phyloP scores from a whole-genome alignment of 2,797 vertebrate species.

The Adelosebastes latens region DNA sequence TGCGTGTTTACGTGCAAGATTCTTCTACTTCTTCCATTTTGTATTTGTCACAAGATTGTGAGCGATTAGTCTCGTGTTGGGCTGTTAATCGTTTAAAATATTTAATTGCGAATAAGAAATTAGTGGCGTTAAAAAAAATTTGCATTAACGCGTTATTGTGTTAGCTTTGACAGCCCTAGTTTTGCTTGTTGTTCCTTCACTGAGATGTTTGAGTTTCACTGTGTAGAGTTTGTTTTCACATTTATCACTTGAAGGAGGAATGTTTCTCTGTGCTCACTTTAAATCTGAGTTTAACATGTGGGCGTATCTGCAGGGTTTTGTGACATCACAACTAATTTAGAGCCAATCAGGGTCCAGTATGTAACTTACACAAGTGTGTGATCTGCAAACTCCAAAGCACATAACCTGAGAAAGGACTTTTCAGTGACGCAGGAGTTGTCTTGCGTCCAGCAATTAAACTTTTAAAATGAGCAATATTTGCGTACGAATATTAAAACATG shows the following conservation, averaged over 20 bases:
- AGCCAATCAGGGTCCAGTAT: background rate
- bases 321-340: background rate
- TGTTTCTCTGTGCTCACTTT: background rate
- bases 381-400: background rate
- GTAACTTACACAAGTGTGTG: no score
- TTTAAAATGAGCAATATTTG: background rate
- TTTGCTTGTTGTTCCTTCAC: background rate
- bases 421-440: no score
- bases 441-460: background rate
- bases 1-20: background rate
- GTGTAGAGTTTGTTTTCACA: background rate
- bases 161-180: no score
- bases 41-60: background rate
- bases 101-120: no score
- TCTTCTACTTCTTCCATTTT: background rate
- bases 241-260: background rate
- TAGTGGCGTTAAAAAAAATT: no score
- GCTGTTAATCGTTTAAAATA: no score
- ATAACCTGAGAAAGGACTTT: background rate
- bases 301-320: background rate
- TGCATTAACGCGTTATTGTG: no score
- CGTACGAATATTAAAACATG: background rate
- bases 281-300: background rate
- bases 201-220: background rate
- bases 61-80: no score